A percentile compares a stretch with the other conserved stretches of the same genome.
These are phyloP conservation scores for Onychostruthus taczanowskii DNA, from an alignment of 2,113 vertebrate species.

Conservation along the genomic window DNA sequence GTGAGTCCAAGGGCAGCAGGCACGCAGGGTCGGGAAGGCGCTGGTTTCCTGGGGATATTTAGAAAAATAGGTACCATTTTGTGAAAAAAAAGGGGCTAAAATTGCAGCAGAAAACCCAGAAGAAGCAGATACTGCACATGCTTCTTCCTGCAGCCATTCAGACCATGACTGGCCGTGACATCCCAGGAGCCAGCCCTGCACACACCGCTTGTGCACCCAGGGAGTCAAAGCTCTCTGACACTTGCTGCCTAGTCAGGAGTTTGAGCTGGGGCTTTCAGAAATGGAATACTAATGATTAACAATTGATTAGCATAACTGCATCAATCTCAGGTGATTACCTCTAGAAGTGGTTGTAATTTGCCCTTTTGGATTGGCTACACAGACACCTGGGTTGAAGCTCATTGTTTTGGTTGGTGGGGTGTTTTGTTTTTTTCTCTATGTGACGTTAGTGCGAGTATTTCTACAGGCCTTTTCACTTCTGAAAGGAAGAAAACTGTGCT, in stretches of 20 bases:
- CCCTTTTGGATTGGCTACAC: neutral
- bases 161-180: neutral
- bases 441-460: neutral
- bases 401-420: neutral
- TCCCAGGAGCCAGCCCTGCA: neutral
- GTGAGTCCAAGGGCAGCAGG: neutral
- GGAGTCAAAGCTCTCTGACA: neutral
- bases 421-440: neutral
- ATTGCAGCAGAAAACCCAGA: neutral
- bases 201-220: fast-evolving
- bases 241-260: neutral
- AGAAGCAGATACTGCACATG: fast-evolving
- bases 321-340: slow-evolving; percentile 19
- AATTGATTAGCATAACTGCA: slow-evolving; percentile 21
- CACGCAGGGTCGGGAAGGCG: fast-evolving
- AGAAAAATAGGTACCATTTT: neutral
- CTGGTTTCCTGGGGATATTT: neutral
- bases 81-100: neutral
- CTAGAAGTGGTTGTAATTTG: slow-evolving; percentile 28
- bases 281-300: slow-evolving; percentile 6
- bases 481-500: neutral
- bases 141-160: neutral
- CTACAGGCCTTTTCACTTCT: neutral
- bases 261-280: neutral
- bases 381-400: neutral